Evolutionary conservation across 2,888 invertebrate species (phyloP), one percentile per base, ranked within the genome.

Genomic region (Tachina grossa): DNA sequence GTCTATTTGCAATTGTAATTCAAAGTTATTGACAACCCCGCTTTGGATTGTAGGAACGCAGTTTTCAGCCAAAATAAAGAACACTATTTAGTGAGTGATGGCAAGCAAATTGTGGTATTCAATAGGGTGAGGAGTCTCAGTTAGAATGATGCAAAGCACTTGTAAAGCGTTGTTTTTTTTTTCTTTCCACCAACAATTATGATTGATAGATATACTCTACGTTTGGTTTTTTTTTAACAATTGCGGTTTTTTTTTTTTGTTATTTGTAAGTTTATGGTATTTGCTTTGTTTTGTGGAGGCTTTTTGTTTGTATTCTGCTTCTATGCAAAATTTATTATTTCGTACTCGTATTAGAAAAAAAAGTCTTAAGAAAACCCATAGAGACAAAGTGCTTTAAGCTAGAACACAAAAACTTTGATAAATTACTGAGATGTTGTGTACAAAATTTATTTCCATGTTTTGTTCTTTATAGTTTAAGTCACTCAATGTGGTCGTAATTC

Each of bases 401-500:
- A 75, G 83, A 83, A 85, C 65, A 74, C 66, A 78, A 81, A 78
- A n/a, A 63, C 41, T 76, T 55, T 59, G 41, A 76, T 55, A 82
- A 82, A 75, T 31, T n/a, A 47, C 1, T 22, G n/a, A 43, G 39
- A 16, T 41, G 39, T 57, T 59, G 13, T 13, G 5, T 77, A 63
- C 45, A 68, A 63, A 39, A 66, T 72, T 80, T 71, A 72, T 80
- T 80, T 76, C 51, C 43, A 55, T 49, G 59, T 75, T 10, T 59
- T 77, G 59, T 72, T 41, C 16, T 81, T 77, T 77, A 55, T 47
- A 53, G 57, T 72, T 75, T 72, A 61, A 59, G 49, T 66, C 51
- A 78, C 11, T 76, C 66, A 75, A 76, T 79, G 85, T 43, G 59
- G 72, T 76, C 65, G 63, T 83, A 85, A 76, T 76, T 83, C 83